Evolutionary conservation across 2,888 invertebrate species (phyloP), one percentile per base, ranked within the genome.

Genomic region (Pherbina coryleti): DNA sequence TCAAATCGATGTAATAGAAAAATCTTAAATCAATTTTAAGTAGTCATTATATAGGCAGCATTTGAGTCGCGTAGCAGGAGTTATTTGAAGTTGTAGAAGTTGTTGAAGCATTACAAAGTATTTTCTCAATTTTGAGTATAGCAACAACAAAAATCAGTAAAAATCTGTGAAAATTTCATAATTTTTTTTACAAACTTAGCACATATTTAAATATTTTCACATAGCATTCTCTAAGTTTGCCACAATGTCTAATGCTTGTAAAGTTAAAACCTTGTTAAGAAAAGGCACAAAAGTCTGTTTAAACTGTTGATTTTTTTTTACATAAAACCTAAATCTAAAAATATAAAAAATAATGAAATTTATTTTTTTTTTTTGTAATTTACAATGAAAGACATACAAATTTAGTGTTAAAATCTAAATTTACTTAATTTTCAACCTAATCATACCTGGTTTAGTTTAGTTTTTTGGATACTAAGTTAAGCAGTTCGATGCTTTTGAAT

Each of bases 91-190:
- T 11, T 62, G 19, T 22, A 22, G 55, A 14, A 28, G 25, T 60
- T 22, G 25, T 60, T 60, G 28, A 28, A 60, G 34, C 5, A 14
- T 66, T 44, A 14, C 1, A 49, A 69, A 69, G 69, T 69, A 69
- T 69, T 69, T 69, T 69, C 69, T 51, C 19, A 69, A 49, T 51
- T 69, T 69, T 51, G 49, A 69, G 51, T 51, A 69, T 69, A 51
- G 69, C 49, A 67, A 19, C n/a, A 67, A 49, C 67, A 67, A 44
- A 67, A 67, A 55, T n/a, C 17, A 44, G 17, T 2, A 64, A 28
- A 11, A 11, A 60, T 14, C 5, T 28, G 25, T 25, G 9, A 17
- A 11, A 7, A 5, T 60, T 60, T 25, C 22, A 22, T 14, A 60
- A 60, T 22, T 19, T 28, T 14, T 60, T 22, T 22, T 8, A 9